A percentile compares a stretch with the other conserved stretches of the same genome.
phyloP scores from a whole-genome alignment of 2,797 vertebrate species.

The Gobio occitaniae region DNA sequence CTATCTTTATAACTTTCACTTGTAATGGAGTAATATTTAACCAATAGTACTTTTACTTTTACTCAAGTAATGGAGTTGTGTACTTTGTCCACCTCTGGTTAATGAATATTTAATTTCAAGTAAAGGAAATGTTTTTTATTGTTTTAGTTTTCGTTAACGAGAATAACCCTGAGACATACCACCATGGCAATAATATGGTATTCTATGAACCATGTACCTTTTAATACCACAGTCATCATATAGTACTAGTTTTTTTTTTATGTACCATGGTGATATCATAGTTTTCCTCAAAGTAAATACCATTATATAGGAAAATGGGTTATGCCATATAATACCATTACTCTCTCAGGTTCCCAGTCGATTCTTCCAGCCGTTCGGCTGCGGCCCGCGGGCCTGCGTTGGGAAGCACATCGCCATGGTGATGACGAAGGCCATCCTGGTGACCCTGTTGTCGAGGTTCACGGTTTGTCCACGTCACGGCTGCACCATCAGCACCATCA shows the following conservation, averaged over 20 bases:
- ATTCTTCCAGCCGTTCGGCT: conserved; percentile 95
- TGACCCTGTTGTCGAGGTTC: conserved; percentile 86
- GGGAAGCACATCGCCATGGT: conserved; percentile 97
- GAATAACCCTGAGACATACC: too few relatives aligned
- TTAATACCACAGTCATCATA: not conserved
- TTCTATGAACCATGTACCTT: not conserved
- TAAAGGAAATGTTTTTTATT: too few relatives aligned
- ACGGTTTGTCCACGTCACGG: conserved; percentile 81
- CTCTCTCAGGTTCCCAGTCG: conserved; percentile 87
- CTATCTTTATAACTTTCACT: too few relatives aligned
- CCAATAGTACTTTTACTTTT: too few relatives aligned
- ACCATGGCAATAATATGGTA: not conserved
- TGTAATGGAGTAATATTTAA: too few relatives aligned
- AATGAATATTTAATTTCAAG: too few relatives aligned
- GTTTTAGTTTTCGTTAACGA: too few relatives aligned
- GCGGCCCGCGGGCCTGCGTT: conserved; percentile 91
- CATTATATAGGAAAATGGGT: too few relatives aligned
- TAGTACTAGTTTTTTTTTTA: not conserved
- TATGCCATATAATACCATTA: not conserved
- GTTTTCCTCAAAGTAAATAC: not conserved
- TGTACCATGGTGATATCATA: not conserved
- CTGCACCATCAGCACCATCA: conserved; percentile 82
- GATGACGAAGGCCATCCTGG: conserved; percentile 95
- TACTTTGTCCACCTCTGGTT: too few relatives aligned
- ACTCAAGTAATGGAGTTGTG: too few relatives aligned